Evolutionary conservation across 2,113 vertebrate genomes (phyloP), one percentile per base, ranked within the genome.

Genomic region (Pardalotus punctatus): DNA sequence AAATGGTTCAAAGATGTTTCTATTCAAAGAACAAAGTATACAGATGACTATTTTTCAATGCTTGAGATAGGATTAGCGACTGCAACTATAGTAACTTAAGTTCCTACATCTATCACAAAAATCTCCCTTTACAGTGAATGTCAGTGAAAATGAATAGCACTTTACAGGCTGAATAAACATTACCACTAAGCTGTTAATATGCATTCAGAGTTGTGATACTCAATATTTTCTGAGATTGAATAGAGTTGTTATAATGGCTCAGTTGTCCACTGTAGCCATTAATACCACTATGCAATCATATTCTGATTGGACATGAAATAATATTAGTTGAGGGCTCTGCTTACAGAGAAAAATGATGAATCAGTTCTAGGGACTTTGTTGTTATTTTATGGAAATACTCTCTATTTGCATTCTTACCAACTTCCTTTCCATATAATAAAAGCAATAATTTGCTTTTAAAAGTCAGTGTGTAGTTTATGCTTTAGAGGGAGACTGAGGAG

Each of bases 11-110:
- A 65, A 4, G 0, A 81, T 16, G 4, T 33, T 29, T 86, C 90
- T 60, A 81, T 93, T 95, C 91, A 96, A 64, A 71, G 40, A 94
- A 95, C 87, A 92, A 50, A 89, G 69, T 25, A 82, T 74, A 85
- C 16, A 80, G 64, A 92, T 45, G 15, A 74, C 67, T 74, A 88
- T 78, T 90, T 97, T 93, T 88, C 90, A 95, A 81, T 66, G 38
- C n/a, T 84, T 62, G 35, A 94, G 57, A 84, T 73, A 94, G 83
- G 42, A 60, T 62, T 71, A 90, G 43, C 50, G 56, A 77, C 79
- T 88, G 77, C 67, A 94, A 61, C 61, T 91, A 66, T 11, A 79
- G 11, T 29, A 80, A 66, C 24, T 56, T 77, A 87, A 94, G 22
- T 60, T 79, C 84, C 61, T 88, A 50, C 33, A 69, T 60, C 67